Base-by-base conservation (phyloP, 2,888 invertebrate genomes). In the Melieria picta region DNA sequence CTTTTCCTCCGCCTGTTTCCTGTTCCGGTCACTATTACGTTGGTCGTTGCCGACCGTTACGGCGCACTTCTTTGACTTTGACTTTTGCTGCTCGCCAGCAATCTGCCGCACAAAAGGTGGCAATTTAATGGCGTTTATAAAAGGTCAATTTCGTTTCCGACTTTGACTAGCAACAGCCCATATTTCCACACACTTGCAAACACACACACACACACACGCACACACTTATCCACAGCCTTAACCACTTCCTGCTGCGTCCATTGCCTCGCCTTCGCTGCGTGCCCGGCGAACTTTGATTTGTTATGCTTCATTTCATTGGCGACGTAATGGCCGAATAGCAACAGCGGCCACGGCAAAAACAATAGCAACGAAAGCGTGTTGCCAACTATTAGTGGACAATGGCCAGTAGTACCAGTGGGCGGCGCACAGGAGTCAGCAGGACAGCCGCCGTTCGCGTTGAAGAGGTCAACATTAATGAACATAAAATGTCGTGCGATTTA, bases 91-190 rank as follows among this genome's bases (percentile, higher is more conserved):
- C 7, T n/a, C n/a, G n/a, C 16, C 7, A 60, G 9, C 11, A 16
- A 42, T 9, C n/a, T 5, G 10, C 11, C 61, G 50, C 48, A 62
- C 9, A 72, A 46, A 73, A 74, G 74, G 74, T 75, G 71, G 72
- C 67, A 73, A 72, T 75, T 78, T 77, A 74, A 75, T 74, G 73
- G 74, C 65, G 69, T 74, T 75, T 73, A 67, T 74, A 71, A 75
- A 72, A 73, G 74, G 72, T 76, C 72, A 76, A 75, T 73, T 75
- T 71, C 55, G 74, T 75, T 72, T 74, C 75, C 72, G 71, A 48
- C 48, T 55, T 65, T 47, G 55, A 43, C 13, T 16, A 50, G 5
- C 45, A 13, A n/a, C 43, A 48, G 10, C 42, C 42, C 47, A 62
- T 42, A 9, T 46, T 46, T 43, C 16, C 6, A 46, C 60, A 43